Evolutionary conservation across 2,113 vertebrate genomes (phyloP), one percentile per base, ranked within the genome.

Genomic region (Edolisoma coerulescens): DNA sequence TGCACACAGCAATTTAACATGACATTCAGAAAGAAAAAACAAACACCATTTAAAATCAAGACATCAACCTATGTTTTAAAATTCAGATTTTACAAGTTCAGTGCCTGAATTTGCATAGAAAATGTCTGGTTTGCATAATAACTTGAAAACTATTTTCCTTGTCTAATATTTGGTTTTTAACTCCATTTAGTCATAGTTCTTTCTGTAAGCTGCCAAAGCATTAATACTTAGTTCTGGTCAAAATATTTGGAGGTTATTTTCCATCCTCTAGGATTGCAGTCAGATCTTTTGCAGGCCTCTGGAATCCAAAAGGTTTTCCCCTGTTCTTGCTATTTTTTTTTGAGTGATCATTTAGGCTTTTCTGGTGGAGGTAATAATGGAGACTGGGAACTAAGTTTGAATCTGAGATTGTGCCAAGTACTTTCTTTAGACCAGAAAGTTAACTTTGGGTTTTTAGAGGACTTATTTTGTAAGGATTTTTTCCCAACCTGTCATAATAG

Each of bases 31-130:
- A 96, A 78, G 79, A 54, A 80, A 87, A 93, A 67, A 84, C 74
- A 93, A 93, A 54, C 92, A 81, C 68, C n/a, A 42, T 95, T 95
- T 97, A 80, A 83, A 91, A 93, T 90, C 63, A 94, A 91, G 90
- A 82, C 84, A 92, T 53, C 77, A 81, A 65, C 49, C 78, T 94
- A 59, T 70, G 49, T 85, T 95, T 91, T 97, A 93, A 87, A 97
- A 93, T 97, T 93, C 89, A 93, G 96, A 91, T 59, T 90, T 80
- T 57, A 89, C 53, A 89, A 93, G 59, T 85, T 93, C 70, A 81
- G 54, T 96, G 63, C 54, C 89, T 80, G 42, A 84, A 64, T 95
- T 92, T 93, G 89, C 79, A 90, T 94, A 80, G 67, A 65, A 94
- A 96, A 71, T 94, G 35, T 76, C 59, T 95, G 79, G 71, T 92